Evolutionary conservation across 53 echinoderm and acorn worm species (phyloP).

Genomic region (Paracentrotus lividus): DNA sequence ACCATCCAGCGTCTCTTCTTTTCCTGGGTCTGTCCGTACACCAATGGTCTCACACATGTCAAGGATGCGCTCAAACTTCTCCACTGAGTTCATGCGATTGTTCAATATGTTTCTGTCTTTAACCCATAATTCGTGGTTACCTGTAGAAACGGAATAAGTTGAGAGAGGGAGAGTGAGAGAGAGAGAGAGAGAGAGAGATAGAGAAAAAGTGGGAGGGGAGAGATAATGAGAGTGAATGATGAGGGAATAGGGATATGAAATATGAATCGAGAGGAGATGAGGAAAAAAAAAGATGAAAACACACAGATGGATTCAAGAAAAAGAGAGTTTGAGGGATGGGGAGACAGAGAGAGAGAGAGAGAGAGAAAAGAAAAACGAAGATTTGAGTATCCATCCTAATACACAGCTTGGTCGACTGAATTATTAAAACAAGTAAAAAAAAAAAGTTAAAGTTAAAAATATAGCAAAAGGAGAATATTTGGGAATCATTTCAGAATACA

Average conservation of each 20-base stretch:
- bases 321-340: background rate
- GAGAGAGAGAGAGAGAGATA: background rate
- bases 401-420: no score
- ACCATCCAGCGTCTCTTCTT: constrained; percentile 64
- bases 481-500: no score
- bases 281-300: background rate
- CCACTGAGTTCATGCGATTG: constrained; percentile 72
- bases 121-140: constrained; percentile 98
- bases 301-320: background rate
- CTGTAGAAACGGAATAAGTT: constrained; percentile 40
- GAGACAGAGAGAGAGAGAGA: background rate
- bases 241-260: background rate
- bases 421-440: no score
- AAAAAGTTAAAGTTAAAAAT: no score
- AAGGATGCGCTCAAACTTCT: constrained; percentile 87
- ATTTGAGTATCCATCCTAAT: no score
- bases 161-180: background rate
- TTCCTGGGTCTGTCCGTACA: constrained; percentile 84
- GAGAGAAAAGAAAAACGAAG: background rate
- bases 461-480: no score
- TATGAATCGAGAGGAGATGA: background rate
- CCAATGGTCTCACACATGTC: constrained; percentile 77
- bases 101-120: constrained; percentile 73
- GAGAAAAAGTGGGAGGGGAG: background rate
- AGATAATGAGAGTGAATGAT: no score